Evolutionary conservation across 2,113 vertebrate species (phyloP).

Genomic region (Coreoperca whiteheadi): DNA sequence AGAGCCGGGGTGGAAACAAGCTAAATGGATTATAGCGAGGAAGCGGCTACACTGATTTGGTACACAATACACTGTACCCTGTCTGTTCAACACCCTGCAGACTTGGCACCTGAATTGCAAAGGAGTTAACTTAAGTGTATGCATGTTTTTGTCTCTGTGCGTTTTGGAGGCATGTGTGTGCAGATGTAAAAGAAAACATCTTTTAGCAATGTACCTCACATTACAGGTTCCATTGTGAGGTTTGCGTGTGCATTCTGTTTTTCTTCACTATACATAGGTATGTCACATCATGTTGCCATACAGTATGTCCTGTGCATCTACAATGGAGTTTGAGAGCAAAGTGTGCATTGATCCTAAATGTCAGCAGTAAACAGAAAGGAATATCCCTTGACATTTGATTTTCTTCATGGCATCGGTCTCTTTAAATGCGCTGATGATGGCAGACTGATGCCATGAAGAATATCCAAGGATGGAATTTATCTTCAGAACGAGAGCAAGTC

Average conservation of each 20-base stretch:
- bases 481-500: not conserved
- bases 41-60: conserved; percentile 47
- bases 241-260: not conserved
- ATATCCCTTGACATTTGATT: too few relatives aligned
- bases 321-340: not conserved
- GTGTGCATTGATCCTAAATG: not conserved
- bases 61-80: conserved; percentile 45
- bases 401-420: too few relatives aligned
- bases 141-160: conserved; percentile 25
- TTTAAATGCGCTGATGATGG: not conserved
- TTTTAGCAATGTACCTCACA: not conserved
- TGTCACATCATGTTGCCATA: not conserved
- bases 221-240: not conserved
- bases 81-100: conserved; percentile 51
- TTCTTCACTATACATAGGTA: not conserved
- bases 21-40: conserved; percentile 52
- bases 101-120: conserved; percentile 28
- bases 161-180: conserved; percentile 4
- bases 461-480: not conserved
- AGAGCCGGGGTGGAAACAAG: conserved; percentile 17
- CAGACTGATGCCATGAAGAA: not conserved
- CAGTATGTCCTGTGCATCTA: not conserved
- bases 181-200: conserved; percentile 3
- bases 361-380: not conserved
- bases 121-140: conserved; percentile 12